Evolutionary conservation across 2,113 vertebrate species (phyloP), one percentile per base, ranked within the genome.

Genomic region (Neoarius graeffei): DNA sequence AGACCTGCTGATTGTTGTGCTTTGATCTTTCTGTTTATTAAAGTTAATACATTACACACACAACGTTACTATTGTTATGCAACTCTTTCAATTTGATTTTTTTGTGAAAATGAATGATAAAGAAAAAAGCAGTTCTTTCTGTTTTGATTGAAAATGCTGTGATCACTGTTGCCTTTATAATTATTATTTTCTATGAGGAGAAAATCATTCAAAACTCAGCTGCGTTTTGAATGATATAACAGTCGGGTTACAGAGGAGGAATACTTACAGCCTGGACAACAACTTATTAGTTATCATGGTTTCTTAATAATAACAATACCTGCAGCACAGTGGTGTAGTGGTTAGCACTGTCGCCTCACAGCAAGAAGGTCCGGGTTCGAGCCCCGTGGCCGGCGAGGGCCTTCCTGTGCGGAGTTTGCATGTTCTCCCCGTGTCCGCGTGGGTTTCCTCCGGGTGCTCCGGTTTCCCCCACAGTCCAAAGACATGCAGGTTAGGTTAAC

Each of bases 41-140:
- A 67, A 67, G 66, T 67, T 30, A 27, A 67, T 67, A 27, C 27
- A n/a, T 27, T 30, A 67, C 66, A 7, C 5, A 71, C 42, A 42
- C 69, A 73, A 42, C 0, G n/a, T 66, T 67, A 27, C n/a, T 67
- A 30, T 30, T 17, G 0, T 4, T 67, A 13, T 69, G n/a, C 66
- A 30, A 5, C 13, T 27, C n/a, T 69, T 69, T 30, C 4, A 27
- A 27, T 59, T 5, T 60, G 19, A 17, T 5, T 19, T 17, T 71
- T 14, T 30, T 13, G n/a, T 15, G 0, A 69, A 74, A 76, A 76
- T 25, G 48, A 52, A 52, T 4, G 19, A 23, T 42, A 20, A 73
- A 42, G 15, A 42, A 73, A 73, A 42, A 20, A 17, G 0, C 0
- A 0, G 10, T 0, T 23, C 0, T 0, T 5, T n/a, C 1, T 42